Conservation (phyloP, 2,113 vertebrate genomes). For the Rhineura floridana region DNA sequence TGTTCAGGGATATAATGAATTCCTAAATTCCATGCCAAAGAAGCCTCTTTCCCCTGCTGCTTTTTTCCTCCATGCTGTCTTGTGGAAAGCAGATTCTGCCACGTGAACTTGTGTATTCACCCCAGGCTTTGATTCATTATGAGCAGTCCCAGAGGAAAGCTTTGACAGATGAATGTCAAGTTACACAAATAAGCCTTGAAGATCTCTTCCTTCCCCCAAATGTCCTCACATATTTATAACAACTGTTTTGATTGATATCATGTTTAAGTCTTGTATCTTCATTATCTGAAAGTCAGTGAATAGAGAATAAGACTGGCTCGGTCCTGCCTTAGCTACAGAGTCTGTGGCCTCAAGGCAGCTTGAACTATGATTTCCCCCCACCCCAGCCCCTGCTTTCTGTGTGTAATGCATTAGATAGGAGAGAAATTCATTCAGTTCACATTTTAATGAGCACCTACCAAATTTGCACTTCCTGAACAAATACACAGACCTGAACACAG, state of each 20-base stretch:
- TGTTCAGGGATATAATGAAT: neutral
- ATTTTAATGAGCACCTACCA: no score
- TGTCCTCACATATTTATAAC: conserved; percentile 20
- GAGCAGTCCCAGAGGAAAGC: conserved; percentile 22
- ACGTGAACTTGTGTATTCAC: conserved; percentile 5
- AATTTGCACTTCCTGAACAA: no score
- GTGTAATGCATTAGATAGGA: no score
- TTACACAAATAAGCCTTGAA: conserved; percentile 39
- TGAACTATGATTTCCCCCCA: neutral
- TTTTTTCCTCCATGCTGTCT: no score
- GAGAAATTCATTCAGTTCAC: no score
- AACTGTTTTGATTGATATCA: neutral
- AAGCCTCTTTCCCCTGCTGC: neutral
- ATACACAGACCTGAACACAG: no score
- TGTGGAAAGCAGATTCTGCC: conserved; percentile 11
- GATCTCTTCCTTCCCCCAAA: neutral
- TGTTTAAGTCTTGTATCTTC: conserved; percentile 10
- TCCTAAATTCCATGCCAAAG: neutral
- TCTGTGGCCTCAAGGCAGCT: neutral
- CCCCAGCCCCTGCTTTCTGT: neutral
- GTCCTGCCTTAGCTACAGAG: neutral
- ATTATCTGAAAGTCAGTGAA: neutral
- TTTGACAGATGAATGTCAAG: conserved; percentile 46
- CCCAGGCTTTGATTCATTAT: neutral
- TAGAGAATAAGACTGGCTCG: neutral